phyloP scores from a whole-genome alignment of 2,797 vertebrate genomes.

The Tragelaphus oryx region DNA sequence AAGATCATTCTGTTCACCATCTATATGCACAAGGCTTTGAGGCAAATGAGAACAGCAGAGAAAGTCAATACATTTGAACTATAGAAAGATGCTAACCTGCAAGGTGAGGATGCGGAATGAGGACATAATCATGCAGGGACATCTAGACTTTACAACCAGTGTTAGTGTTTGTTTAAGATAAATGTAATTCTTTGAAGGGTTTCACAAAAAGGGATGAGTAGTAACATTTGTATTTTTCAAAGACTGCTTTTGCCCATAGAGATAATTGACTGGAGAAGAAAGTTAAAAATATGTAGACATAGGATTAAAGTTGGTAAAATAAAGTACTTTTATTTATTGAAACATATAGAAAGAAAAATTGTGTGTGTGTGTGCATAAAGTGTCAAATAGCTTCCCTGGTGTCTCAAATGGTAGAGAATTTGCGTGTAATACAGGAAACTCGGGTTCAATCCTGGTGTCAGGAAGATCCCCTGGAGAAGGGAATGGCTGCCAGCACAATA shows the following conservation, averaged over 20 bases:
- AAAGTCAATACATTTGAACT: neutral
- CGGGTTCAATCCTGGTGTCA: accelerated
- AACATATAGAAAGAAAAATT: neutral
- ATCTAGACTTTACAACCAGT: neutral
- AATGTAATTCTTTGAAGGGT: neutral
- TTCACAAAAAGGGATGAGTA: neutral
- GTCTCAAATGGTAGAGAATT: neutral
- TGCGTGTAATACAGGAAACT: neutral
- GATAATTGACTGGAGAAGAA: neutral
- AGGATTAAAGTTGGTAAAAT: neutral
- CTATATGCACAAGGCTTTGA: neutral
- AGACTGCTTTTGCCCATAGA: neutral
- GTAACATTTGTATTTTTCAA: neutral
- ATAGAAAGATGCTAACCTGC: neutral
- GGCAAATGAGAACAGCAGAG: neutral
- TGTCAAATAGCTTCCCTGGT: neutral
- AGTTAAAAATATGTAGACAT: neutral
- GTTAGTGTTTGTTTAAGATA: neutral
- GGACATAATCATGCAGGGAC: neutral
- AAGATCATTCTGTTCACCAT: neutral
- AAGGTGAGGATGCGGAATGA: neutral
- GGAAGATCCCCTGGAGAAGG: neutral
- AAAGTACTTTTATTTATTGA: neutral
- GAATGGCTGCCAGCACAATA: neutral
- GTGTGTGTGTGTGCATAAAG: neutral